Evolutionary conservation across 1,140 invertebrate species (phyloP), one percentile per base, ranked within the genome.

Genomic region (Magallana gigas): DNA sequence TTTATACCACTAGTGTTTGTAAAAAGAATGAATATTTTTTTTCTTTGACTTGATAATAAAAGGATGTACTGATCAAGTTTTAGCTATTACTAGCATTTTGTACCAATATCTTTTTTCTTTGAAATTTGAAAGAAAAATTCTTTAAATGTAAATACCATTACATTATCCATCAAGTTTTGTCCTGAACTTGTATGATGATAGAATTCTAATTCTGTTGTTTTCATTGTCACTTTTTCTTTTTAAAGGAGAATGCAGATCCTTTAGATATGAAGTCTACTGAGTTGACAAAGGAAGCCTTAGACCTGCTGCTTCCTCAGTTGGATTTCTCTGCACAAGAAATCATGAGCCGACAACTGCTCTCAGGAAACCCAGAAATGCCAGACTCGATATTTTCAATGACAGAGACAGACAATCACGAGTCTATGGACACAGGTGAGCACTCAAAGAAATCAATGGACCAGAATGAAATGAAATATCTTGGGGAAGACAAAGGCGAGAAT

Each of bases 331-430:
- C 83, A 29, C 57, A 84, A 48, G 83, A 84, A 60, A 60, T 84
- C 57, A 59, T 84, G 58, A 59, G 59, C 36, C 58, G 83, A 60
- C 83, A 84, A 29, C 58, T 84, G 8, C 58, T 84, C 14, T 58
- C 83, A 14, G 56, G 60, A 84, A 84, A 84, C 60, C 83, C 83
- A 48, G 57, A 84, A 84, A 84, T 84, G 83, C 83, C 83, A 6
- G 83, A 84, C 83, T 60, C 83, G 9, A 84, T 84, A 36, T 84
- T 84, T 29, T 84, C 83, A 12, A 59, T 60, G 12, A 36, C 59
- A 36, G 83, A 62, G 14, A 56, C 57, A 2, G 56, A 83, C 18
- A 18, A 23, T 23, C 36, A 9, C 14, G 56, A 57, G 18, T 58
- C 48, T 57, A 57, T 58, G 57, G 81, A 83, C 81, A 23, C 68